Evolutionary conservation across 2,888 invertebrate genomes (phyloP), one percentile per base, ranked within the genome.

Genomic region (Drosophila birchii): DNA sequence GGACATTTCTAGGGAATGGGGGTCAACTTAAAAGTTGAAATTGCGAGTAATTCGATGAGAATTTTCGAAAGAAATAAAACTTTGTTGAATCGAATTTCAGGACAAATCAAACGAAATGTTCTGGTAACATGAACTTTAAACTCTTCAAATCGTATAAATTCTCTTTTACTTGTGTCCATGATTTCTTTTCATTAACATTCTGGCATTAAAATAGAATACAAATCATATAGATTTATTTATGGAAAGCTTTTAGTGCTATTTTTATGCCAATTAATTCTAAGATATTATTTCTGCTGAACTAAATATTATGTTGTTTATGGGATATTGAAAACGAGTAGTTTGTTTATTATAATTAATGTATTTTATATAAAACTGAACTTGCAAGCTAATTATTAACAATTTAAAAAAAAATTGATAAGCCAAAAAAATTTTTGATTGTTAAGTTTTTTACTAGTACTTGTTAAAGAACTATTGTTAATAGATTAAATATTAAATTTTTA

Each of bases 21-120:
- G 29, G 41, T 14, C 51, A 41, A 34, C 38, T 32, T 49, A n/a
- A 20, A 39, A 60, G 32, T 60, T 60, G 9, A 8, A 41, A 41
- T 23, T 23, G n/a, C 41, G 5, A 34, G 41, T 26, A 36, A 36
- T 36, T 58, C 7, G 26, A 47, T 55, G 26, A 26, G 38, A 26
- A 18, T n/a, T 20, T 51, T 51, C 16, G 54, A 3, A 26, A 26
- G 23, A 38, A 38, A 36, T 16, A 5, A 45, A 26, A 47, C 11
- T 47, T 29, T 32, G 49, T 20, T 36, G 14, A 36, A 36, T 51
- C 49, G 14, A 32, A 34, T 34, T 51, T 51, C 20, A 20, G 20
- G 2, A 20, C 20, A 20, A 34, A 51, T 51, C 20, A 34, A 51
- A 34, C 9, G 20, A 36, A 34, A 51, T 16, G 20, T 14, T 20